Evolutionary conservation across 1,140 invertebrate genomes (phyloP).

Genomic region (Drosophila littoralis): DNA sequence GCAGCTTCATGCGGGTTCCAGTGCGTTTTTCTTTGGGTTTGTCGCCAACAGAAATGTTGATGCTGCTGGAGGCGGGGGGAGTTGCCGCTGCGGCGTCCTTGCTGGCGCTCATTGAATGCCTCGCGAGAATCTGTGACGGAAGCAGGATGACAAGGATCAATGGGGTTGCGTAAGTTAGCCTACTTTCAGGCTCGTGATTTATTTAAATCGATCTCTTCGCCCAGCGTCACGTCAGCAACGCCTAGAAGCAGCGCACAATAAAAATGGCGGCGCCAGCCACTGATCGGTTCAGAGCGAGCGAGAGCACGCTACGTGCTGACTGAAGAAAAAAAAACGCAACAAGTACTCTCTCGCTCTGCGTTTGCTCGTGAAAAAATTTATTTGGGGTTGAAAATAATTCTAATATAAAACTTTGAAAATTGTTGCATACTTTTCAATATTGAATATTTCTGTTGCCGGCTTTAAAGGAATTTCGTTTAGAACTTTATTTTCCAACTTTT

Average conservation of each 20-base stretch:
- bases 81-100: conserved; percentile 31
- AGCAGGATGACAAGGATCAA: conserved; percentile 50
- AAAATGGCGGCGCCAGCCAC: conserved; percentile 61
- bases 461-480: conserved; percentile 21
- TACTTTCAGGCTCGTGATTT: conserved; percentile 76
- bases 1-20: conserved; percentile 57
- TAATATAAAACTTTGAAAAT: conserved; percentile 54
- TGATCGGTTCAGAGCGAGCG: conserved; percentile 55
- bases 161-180: conserved; percentile 31
- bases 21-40: conserved; percentile 47
- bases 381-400: conserved; percentile 74
- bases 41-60: neutral
- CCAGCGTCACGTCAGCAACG: conserved; percentile 75
- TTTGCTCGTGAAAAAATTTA: conserved; percentile 55
- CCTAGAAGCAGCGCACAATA: conserved; percentile 74
- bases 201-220: conserved; percentile 57
- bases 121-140: neutral
- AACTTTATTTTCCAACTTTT: neutral
- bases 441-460: conserved; percentile 56
- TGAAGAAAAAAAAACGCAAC: conserved; percentile 49
- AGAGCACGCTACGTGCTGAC: conserved; percentile 40
- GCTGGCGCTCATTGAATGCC: conserved; percentile 49
- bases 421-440: conserved; percentile 78
- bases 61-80: neutral
- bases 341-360: conserved; percentile 57